Evolutionary conservation across 2,797 vertebrate genomes (phyloP).

Genomic region (Psittacula echo): DNA sequence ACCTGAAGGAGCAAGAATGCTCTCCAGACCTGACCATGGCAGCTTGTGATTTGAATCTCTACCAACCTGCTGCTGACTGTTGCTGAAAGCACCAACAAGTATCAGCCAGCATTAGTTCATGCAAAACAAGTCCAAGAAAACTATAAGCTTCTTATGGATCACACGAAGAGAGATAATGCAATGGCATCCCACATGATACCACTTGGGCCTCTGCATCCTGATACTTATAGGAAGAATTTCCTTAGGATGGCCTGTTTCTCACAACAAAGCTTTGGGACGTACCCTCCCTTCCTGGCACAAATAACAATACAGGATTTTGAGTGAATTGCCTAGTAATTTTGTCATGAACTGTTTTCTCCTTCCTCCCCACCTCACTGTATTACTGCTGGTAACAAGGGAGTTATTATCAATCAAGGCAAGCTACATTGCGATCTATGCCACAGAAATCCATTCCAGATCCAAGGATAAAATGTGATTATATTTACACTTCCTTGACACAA

Average conservation of each 20-base stretch:
- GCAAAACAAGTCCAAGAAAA: not conserved
- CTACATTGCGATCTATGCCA: constrained; percentile 75
- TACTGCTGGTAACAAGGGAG: constrained; percentile 76
- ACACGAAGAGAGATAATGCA: fast-evolving
- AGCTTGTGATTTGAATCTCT: not conserved
- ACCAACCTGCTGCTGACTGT: not conserved
- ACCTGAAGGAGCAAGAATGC: not conserved
- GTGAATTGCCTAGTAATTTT: constrained; percentile 70
- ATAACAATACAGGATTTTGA: constrained; percentile 31
- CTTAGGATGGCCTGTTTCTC: not conserved
- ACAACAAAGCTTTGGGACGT: not conserved
- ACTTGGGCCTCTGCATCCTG: not conserved
- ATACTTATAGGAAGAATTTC: not conserved
- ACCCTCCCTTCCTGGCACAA: constrained; percentile 21
- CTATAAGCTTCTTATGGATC: not conserved
- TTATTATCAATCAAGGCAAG: constrained; percentile 78
- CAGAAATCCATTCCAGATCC: constrained; percentile 78
- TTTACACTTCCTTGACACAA: constrained; percentile 81
- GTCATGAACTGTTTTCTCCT: constrained; percentile 41
- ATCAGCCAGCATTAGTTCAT: not conserved
- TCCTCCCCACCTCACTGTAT: constrained; percentile 47
- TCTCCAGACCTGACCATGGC: not conserved
- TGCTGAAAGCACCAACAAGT: not conserved
- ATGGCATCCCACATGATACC: not conserved
- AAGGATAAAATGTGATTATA: constrained; percentile 82